Evolutionary conservation across 2,113 vertebrate genomes (phyloP).

Genomic region (Oreotrochilus melanogaster): DNA sequence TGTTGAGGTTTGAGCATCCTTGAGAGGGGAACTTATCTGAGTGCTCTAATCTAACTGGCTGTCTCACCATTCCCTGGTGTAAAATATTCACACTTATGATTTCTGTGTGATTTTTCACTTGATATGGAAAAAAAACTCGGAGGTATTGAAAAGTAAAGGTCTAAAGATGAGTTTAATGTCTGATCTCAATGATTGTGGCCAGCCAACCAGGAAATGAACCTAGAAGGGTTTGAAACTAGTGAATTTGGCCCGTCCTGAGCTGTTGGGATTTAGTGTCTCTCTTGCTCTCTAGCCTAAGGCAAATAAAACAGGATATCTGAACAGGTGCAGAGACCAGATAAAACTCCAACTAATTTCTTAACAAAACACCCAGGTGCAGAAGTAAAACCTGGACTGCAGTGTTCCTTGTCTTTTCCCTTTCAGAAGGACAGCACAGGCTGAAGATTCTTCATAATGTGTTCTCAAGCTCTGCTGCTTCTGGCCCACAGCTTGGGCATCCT

Average conservation of each 20-base stretch:
- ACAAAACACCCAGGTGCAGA: neutral
- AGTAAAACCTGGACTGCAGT: neutral
- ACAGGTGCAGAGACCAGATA: neutral
- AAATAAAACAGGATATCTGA: neutral
- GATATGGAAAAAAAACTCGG: neutral
- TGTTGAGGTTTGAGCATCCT: neutral
- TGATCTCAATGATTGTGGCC: neutral
- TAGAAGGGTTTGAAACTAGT: neutral
- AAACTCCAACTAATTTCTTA: neutral
- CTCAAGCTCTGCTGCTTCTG: neutral
- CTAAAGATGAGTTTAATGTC: neutral
- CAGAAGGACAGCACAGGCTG: neutral
- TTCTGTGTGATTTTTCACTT: neutral
- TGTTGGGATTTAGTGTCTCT: neutral
- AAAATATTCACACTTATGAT: neutral
- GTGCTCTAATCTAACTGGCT: neutral
- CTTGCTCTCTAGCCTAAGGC: neutral
- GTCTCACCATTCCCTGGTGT: neutral
- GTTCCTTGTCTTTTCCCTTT: neutral
- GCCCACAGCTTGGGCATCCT: neutral
- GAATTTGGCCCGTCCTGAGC: neutral
- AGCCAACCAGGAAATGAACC: neutral
- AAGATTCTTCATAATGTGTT: neutral
- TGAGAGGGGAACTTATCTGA: neutral
- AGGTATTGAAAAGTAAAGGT: neutral